Base-by-base conservation (phyloP, 2,888 invertebrate species). In the Phortica magna region DNA sequence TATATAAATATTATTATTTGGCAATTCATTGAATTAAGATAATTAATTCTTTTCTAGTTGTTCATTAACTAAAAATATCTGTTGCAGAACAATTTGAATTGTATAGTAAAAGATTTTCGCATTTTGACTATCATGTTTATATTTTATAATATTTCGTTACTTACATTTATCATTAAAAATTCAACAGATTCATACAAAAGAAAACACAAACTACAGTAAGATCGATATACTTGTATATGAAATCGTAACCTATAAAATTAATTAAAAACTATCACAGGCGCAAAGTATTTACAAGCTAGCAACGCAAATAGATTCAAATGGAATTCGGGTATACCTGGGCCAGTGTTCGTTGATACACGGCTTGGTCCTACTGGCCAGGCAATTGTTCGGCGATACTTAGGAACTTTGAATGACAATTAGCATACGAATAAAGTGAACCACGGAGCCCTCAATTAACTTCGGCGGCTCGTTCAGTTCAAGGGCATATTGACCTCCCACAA, bases 401-500 rank as follows among this genome's bases (percentile, higher is more conserved):
- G 86, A 86, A 86, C 86, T 87, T 81, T 83, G 48, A 17, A 75
- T 76, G 76, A 75, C 78, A 68, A 78, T 73, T 42, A 57, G 72
- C 77, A 77, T 31, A 61, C 53, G 53, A 43, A 19, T 55, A 57
- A 42, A 55, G 39, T 14, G 12, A 19, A 22, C 61, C 83, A 83
- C 74, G 76, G 81, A 68, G 73, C 80, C 55, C 3, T 2, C 55
- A 1, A 55, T 55, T 55, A 2, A 14, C n/a, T 3, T 5, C 55
- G 55, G 55, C n/a, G 55, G 31, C 31, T 31, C 31, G 31, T 31
- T 87, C 82, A 80, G 73, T 85, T 89, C 80, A 89, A 87, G n/a
- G 90, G 90, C 90, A 97, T 96, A 92, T 97, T 97, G 88, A 95
- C 95, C 92, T 97, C 97, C 96, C 97, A 97, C 81, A 97, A 93